Evolutionary conservation across 2,888 invertebrate species (phyloP).

Genomic region (Pogonocherus hispidulus): DNA sequence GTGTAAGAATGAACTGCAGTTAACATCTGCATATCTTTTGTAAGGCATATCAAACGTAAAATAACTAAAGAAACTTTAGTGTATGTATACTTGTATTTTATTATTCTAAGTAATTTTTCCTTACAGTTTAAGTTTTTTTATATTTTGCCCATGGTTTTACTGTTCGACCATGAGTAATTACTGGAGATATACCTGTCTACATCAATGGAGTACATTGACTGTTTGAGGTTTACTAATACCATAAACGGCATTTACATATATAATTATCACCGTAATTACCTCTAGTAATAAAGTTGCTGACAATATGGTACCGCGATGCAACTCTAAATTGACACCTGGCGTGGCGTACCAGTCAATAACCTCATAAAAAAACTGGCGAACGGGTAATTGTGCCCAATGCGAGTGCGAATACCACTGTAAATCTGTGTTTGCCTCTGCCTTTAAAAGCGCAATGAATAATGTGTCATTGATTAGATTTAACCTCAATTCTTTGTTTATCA

Average conservation of each 20-base stretch:
- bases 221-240: too few relatives aligned
- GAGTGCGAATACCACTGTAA: slow-evolving; percentile 37
- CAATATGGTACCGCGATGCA: background rate
- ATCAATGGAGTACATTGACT: too few relatives aligned
- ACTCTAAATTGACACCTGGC: slow-evolving; percentile 46
- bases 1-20: too few relatives aligned
- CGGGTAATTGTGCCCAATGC: slow-evolving; percentile 44
- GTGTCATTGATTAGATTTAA: slow-evolving; percentile 31
- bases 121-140: too few relatives aligned
- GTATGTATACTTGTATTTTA: too few relatives aligned
- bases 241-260: background rate
- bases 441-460: slow-evolving; percentile 32
- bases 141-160: too few relatives aligned
- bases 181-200: too few relatives aligned
- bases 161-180: too few relatives aligned
- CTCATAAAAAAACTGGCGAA: slow-evolving; percentile 48
- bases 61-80: too few relatives aligned
- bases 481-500: background rate
- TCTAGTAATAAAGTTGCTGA: background rate
- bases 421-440: slow-evolving; percentile 31
- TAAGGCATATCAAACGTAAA: too few relatives aligned
- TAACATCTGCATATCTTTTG: too few relatives aligned
- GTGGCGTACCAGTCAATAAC: slow-evolving; percentile 50
- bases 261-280: background rate
- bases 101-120: too few relatives aligned